Percentiles rank a stretch among this genome's conserved stretches.
phyloP scores from a whole-genome alignment of 2,797 vertebrate genomes.

The Apogon hyalosoma region DNA sequence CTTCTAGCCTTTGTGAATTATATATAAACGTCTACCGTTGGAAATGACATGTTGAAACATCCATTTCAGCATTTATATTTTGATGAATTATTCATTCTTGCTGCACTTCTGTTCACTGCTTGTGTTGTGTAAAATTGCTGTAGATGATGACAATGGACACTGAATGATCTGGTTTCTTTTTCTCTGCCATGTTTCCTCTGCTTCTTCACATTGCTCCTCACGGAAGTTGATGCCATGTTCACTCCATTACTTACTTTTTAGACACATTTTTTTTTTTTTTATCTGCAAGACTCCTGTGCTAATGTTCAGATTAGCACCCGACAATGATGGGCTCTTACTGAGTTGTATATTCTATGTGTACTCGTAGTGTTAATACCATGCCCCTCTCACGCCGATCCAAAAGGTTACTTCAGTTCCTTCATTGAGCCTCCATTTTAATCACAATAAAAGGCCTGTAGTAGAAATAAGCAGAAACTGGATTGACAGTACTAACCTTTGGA shows the following conservation, averaged over 20 bases:
- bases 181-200: slow-evolving; percentile 3
- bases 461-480: slow-evolving; percentile 18
- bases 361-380: slow-evolving; percentile 36
- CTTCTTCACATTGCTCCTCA: slow-evolving; percentile 2
- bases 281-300: neutral
- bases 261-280: slow-evolving; percentile 19
- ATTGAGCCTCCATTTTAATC: slow-evolving; percentile 20
- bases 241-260: slow-evolving; percentile 4
- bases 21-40: neutral
- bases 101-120: neutral
- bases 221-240: slow-evolving; percentile 7
- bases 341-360: slow-evolving; percentile 14
- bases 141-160: neutral
- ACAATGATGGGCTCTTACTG: slow-evolving; percentile 17
- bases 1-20: slow-evolving; percentile 1
- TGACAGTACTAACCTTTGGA: neutral
- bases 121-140: neutral
- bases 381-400: slow-evolving; percentile 23
- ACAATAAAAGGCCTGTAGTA: slow-evolving; percentile 28
- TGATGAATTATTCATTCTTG: slow-evolving; percentile 17
- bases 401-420: slow-evolving; percentile 41
- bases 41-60: slow-evolving; percentile 13
- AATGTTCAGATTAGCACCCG: slow-evolving; percentile 15
- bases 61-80: slow-evolving; percentile 8
- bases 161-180: slow-evolving; percentile 14